These are phyloP conservation scores for Montipora capricornis DNA, from an alignment of 64 coral and sea anemone species.

Conservation along the genomic window DNA sequence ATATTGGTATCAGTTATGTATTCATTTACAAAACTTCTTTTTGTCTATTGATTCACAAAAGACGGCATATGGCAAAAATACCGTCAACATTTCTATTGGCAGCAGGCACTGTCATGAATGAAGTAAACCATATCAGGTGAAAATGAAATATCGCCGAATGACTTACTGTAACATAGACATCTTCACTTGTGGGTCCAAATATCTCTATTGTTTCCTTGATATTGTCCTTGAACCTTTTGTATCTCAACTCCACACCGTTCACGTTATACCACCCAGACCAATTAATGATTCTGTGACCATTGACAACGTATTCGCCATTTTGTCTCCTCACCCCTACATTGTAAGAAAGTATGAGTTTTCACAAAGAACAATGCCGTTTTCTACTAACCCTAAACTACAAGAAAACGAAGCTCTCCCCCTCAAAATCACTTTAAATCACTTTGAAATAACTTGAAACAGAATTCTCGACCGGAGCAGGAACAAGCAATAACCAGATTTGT, in stretches of 20 bases:
- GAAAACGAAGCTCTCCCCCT: too few species aligned
- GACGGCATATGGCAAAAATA: not conserved
- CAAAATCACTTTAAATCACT: too few species aligned
- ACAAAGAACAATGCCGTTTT: too few species aligned
- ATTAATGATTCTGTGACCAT: constrained; percentile 69
- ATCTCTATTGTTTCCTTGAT: constrained; percentile 71
- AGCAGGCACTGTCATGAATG: too few species aligned
- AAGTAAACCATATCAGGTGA: not conserved
- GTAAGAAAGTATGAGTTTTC: not conserved
- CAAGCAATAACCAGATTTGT: too few species aligned
- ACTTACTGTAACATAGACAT: constrained; percentile 64
- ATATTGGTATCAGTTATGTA: too few species aligned
- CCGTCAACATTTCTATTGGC: too few species aligned
- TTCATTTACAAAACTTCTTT: too few species aligned
- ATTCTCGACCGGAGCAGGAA: too few species aligned
- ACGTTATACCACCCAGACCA: constrained; percentile 79
- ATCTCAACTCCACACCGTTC: constrained; percentile 40
- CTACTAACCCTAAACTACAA: too few species aligned
- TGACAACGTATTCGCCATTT: constrained; percentile 65
- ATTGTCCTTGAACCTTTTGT: constrained; percentile 60
- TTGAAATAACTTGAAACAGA: too few species aligned
- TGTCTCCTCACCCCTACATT: constrained; percentile 56
- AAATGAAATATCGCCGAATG: not conserved
- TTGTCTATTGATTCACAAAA: too few species aligned
- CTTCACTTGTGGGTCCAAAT: constrained; percentile 66